A percentile compares a stretch with the other conserved stretches of the same genome.
These are phyloP conservation scores for Perca flavescens DNA, from an alignment of 2,113 vertebrate species.

Conservation along the genomic window DNA sequence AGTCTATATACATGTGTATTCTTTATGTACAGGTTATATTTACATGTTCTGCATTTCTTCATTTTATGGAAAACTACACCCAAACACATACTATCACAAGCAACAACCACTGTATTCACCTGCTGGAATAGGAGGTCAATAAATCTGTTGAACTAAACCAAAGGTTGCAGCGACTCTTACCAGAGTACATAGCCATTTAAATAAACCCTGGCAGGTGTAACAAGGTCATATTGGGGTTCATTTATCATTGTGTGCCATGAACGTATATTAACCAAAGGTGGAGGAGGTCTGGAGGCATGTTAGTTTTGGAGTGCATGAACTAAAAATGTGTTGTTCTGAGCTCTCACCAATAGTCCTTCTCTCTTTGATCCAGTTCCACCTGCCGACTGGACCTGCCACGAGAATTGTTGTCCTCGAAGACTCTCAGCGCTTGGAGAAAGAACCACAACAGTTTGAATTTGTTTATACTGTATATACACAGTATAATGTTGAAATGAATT, in stretches of 20 bases:
- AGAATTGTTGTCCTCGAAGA: conserved; percentile 48
- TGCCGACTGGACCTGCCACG: conserved; percentile 15
- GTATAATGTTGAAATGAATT: neutral
- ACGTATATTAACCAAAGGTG: neutral
- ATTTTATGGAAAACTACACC: too few relatives aligned
- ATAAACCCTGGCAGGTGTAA: neutral
- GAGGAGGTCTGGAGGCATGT: neutral
- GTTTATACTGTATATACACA: neutral
- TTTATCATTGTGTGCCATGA: neutral
- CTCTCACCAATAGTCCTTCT: conserved; percentile 51
- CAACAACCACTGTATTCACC: too few relatives aligned
- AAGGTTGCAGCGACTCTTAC: too few relatives aligned
- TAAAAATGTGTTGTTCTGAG: neutral
- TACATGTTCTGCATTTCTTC: too few relatives aligned
- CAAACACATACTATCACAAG: too few relatives aligned
- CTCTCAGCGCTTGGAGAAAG: conserved; percentile 49
- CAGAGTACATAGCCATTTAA: too few relatives aligned
- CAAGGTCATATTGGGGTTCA: neutral
- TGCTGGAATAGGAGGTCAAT: too few relatives aligned
- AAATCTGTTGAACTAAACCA: too few relatives aligned
- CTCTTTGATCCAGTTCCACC: conserved; percentile 46
- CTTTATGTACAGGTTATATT: too few relatives aligned
- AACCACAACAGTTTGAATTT: neutral
- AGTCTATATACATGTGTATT: too few relatives aligned
- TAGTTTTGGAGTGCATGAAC: neutral